Conservation (phyloP, 1,140 invertebrate species). For the Orius insidiosus region DNA sequence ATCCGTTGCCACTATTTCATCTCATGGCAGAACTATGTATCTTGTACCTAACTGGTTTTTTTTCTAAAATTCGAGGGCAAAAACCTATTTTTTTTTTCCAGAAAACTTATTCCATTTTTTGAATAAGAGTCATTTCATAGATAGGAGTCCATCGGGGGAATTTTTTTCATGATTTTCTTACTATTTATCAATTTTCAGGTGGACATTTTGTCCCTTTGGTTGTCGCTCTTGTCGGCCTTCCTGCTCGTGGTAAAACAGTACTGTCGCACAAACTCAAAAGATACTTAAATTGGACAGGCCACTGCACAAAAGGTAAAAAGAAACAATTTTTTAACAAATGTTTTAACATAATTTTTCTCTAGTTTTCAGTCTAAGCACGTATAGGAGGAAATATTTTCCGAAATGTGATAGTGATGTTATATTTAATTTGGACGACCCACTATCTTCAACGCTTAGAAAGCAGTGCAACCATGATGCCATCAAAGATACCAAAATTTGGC, state of each 20-base stretch:
- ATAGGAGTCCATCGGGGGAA: too few species aligned
- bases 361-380: conserved; percentile 80
- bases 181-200: conserved; percentile 10
- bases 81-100: too few species aligned
- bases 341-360: conserved; percentile 23
- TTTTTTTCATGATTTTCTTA: too few species aligned
- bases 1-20: too few species aligned
- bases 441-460: conserved; percentile 56
- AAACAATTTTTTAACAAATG: background rate
- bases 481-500: conserved; percentile 62
- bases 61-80: too few species aligned
- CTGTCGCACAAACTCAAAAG: conserved; percentile 72
- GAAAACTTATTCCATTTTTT: too few species aligned
- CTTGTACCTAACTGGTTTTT: too few species aligned
- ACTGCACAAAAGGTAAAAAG: conserved; percentile 62
- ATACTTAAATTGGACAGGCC: conserved; percentile 79
- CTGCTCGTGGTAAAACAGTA: conserved; percentile 80
- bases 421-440: conserved; percentile 65
- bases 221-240: conserved; percentile 79
- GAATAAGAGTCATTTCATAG: too few species aligned
- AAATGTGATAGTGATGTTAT: conserved; percentile 58
- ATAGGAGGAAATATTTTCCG: conserved; percentile 39
- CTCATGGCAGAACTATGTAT: too few species aligned
- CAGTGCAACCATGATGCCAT: conserved; percentile 68
- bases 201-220: conserved; percentile 55